These are phyloP conservation scores for Montipora foliosa DNA, from an alignment of 64 coral and sea anemone species.

Conservation along the genomic window DNA sequence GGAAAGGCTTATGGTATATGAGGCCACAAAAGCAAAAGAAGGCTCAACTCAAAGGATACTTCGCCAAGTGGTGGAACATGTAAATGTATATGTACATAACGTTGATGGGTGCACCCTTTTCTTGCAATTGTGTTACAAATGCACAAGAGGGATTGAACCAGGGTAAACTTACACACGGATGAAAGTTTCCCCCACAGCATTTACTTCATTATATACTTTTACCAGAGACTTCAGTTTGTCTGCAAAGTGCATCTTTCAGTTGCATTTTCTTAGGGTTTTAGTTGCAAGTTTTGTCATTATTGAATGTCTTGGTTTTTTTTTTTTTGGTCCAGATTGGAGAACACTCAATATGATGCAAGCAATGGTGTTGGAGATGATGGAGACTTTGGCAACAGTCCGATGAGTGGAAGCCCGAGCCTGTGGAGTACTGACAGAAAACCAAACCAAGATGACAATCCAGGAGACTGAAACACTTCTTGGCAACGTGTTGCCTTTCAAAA, in stretches of 20 bases:
- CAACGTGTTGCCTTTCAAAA: not conserved
- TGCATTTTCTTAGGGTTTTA: not conserved
- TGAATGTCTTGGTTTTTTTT: slow-evolving; percentile 16
- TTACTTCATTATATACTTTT: too few relatives aligned
- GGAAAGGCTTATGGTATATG: too few relatives aligned
- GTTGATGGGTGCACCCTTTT: too few relatives aligned
- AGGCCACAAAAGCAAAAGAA: too few relatives aligned
- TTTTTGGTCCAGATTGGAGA: slow-evolving; percentile 86
- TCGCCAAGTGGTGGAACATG: too few relatives aligned
- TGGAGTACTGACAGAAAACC: slow-evolving; percentile 79
- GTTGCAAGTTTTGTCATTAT: not conserved
- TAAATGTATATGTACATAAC: too few relatives aligned
- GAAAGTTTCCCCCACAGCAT: too few relatives aligned
- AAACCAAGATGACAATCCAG: slow-evolving; percentile 74
- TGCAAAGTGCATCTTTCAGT: not conserved
- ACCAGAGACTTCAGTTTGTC: too few relatives aligned
- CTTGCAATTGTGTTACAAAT: too few relatives aligned
- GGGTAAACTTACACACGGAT: too few relatives aligned
- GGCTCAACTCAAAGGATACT: too few relatives aligned
- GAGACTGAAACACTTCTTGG: slow-evolving; percentile 53
- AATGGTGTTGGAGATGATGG: slow-evolving; percentile 90
- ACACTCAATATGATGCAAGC: slow-evolving; percentile 90
- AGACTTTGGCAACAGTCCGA: slow-evolving; percentile 90
- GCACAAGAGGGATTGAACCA: too few relatives aligned
- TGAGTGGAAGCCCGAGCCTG: slow-evolving; percentile 84